phyloP scores from a whole-genome alignment of 92 coral and sea anemone species.

The Porites cylindrica region DNA sequence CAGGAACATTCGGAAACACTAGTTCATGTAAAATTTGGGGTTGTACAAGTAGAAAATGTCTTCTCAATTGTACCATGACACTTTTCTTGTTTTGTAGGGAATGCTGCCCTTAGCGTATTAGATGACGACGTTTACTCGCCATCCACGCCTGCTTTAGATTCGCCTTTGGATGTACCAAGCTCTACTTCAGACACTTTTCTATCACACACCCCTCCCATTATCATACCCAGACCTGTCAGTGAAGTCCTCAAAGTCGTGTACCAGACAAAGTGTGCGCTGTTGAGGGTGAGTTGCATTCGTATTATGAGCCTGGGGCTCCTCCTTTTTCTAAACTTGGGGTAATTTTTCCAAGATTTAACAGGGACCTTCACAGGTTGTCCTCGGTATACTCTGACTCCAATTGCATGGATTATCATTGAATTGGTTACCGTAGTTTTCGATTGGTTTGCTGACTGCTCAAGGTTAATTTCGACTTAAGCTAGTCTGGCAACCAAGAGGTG shows the following conservation, averaged over 20 bases:
- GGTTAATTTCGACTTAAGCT: too few relatives aligned
- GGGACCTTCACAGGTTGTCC: too few relatives aligned
- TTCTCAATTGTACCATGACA: neutral
- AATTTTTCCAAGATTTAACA: neutral
- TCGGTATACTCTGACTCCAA: too few relatives aligned
- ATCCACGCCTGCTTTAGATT: slow-evolving; percentile 61
- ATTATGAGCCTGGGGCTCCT: too few relatives aligned
- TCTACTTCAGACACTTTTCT: slow-evolving; percentile 59
- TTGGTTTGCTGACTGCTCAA: too few relatives aligned
- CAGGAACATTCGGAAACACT: too few relatives aligned
- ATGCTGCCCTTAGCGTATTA: slow-evolving; percentile 79
- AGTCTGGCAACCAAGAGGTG: too few relatives aligned
- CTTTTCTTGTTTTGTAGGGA: slow-evolving; percentile 66
- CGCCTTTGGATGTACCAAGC: slow-evolving; percentile 60
- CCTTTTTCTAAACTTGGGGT: neutral
- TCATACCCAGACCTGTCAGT: slow-evolving; percentile 79
- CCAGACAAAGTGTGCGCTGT: slow-evolving; percentile 92
- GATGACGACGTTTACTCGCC: slow-evolving; percentile 79
- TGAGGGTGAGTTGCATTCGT: slow-evolving; percentile 69
- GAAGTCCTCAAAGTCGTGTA: slow-evolving; percentile 94
- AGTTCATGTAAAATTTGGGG: neutral
- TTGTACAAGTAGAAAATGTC: neutral
- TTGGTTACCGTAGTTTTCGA: too few relatives aligned
- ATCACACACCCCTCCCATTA: slow-evolving; percentile 44
- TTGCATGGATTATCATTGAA: too few relatives aligned